Percentiles rank a stretch among this genome's conserved stretches.
Evolutionary conservation across 2,113 vertebrate genomes (phyloP).

Genomic region (Engraulis encrasicolus): DNA sequence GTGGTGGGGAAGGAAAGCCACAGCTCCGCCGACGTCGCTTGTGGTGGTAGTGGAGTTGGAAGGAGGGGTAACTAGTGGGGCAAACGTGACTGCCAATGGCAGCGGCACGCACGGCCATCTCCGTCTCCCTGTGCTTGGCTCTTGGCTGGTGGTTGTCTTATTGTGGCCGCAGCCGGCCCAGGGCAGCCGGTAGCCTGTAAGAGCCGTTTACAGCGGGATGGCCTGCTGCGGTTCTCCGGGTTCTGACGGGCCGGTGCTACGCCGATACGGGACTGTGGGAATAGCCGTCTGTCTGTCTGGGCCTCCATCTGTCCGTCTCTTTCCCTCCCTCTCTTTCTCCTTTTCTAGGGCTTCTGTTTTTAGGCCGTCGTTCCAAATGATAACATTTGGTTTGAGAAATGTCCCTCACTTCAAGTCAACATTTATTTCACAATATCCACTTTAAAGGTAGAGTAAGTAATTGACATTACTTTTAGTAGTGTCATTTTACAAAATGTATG

Average conservation of each 20-base stretch:
- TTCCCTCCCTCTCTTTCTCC: background rate
- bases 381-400: background rate
- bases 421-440: too few species aligned
- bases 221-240: background rate
- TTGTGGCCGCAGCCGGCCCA: background rate
- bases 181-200: background rate
- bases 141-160: background rate
- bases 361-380: background rate
- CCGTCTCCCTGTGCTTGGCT: background rate
- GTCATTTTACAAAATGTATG: too few species aligned
- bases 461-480: too few species aligned
- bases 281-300: background rate
- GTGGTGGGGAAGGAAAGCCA: background rate
- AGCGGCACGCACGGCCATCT: constrained; percentile 4
- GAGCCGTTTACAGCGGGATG: background rate
- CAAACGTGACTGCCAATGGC: background rate
- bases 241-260: too few species aligned
- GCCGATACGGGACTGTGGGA: background rate
- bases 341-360: background rate
- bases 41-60: background rate
- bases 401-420: background rate
- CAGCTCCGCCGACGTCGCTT: background rate
- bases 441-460: too few species aligned
- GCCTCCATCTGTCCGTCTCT: background rate
- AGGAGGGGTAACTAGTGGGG: background rate